Conservation (phyloP, 2,113 vertebrate species). For the Siphamia tubifer region DNA sequence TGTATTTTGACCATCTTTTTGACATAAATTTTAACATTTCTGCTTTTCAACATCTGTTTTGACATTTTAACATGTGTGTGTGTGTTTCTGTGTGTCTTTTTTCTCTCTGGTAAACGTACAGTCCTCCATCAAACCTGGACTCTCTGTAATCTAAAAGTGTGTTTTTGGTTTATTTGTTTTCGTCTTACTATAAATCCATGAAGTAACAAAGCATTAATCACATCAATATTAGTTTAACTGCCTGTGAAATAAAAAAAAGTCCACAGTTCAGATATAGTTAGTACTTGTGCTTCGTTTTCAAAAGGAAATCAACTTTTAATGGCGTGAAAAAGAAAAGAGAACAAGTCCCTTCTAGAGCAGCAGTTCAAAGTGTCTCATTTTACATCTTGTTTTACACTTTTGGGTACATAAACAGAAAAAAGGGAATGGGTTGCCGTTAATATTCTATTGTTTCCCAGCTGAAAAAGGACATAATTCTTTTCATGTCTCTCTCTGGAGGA, state of each 20-base stretch:
- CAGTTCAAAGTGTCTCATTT: conserved; percentile 58
- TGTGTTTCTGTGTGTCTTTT: too few relatives aligned
- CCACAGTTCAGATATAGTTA: conserved; percentile 18
- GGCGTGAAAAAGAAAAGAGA: not conserved
- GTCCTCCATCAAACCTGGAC: too few relatives aligned
- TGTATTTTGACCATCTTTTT: too few relatives aligned
- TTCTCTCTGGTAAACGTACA: too few relatives aligned
- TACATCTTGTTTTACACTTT: conserved; percentile 56
- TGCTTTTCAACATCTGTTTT: too few relatives aligned
- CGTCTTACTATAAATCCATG: not conserved
- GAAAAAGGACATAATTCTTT: conserved; percentile 64
- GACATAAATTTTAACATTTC: too few relatives aligned
- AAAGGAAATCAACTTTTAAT: conserved; percentile 24
- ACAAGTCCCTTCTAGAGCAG: conserved; percentile 18
- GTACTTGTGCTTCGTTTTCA: not conserved
- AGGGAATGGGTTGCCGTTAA: conserved; percentile 29
- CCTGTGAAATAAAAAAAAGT: not conserved
- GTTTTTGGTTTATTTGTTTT: too few relatives aligned
- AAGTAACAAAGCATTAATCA: not conserved
- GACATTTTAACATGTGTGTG: too few relatives aligned
- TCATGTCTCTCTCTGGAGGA: conserved; percentile 61
- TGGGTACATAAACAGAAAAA: conserved; percentile 2
- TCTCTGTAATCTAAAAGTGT: not conserved
- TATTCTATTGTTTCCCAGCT: conserved; percentile 59
- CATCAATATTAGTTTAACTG: conserved; percentile 14